Evolutionary conservation across 92 coral and sea anemone species (phyloP), one percentile per base, ranked within the genome.

Genomic region (Desmophyllum pertusum): DNA sequence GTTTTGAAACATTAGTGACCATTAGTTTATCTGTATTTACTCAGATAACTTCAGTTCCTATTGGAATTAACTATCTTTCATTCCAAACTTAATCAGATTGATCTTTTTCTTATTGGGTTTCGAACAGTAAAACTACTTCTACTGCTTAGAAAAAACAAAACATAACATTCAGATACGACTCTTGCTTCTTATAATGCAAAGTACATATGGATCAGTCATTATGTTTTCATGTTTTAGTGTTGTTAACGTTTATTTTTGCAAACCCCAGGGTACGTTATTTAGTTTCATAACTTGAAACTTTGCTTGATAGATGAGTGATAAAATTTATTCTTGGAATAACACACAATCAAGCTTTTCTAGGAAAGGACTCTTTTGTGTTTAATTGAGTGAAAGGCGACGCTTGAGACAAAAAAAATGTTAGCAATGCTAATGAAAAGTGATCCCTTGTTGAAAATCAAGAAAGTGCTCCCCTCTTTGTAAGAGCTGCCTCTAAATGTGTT

Each of bases 281-380:
- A 50, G 35, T n/a, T 67, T 81, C 53, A 30, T 19, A 70, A 81
- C 30, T 17, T 29, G 25, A 70, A 53, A 39, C 31, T 6, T 72
- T 51, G 5, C 33, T 36, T 69, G 17, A 70, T 17, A 50, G 69
- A 51, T n/a, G 13, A 50, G 50, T 37, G 35, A 64, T 38, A n/a
- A 48, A 81, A 36, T 68, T 81, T 15, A 65, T 81, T 81, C 85
- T 51, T 4, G 37, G 70, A 81, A 69, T 35, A 18, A 48, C 21
- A 18, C 21, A 18, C 29, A 19, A 1, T 0, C 5, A 11, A 23
- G 63, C 39, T 46, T 35, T 66, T 79, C 84, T 79, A 27, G 46
- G 84, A 79, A 79, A n/a, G n/a, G n/a, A 79, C 36, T 40, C 40
- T 23, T 36, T 41, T 78, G 5, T 30, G 27, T 31, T 40, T 0